Evolutionary conservation across 2,888 invertebrate species (phyloP), one percentile per base, ranked within the genome.

Genomic region (Meteorus cinctellus): DNA sequence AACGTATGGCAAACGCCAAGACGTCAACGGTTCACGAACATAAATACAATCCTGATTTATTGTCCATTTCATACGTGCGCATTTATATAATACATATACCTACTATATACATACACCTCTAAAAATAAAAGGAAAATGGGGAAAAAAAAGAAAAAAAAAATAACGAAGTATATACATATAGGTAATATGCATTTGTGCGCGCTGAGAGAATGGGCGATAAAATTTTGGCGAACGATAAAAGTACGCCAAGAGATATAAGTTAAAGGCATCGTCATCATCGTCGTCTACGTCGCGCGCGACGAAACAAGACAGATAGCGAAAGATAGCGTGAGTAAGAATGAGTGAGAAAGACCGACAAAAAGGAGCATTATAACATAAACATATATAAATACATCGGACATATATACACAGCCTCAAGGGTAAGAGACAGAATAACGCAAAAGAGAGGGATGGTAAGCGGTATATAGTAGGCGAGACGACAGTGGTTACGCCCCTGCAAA

Each of bases 401-500:
- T n/a, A 36, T 65, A 24, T 19, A 65, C n/a, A 65, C 19, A 24
- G 41, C 10, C 19, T 65, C 14, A 48, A 45, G 45, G 67, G 62
- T 31, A 60, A 48, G 45, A 60, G 27, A 67, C 59, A 59, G 24
- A 6, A 34, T 36, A 48, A 72, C 5, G 59, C 34, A 34, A 29
- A 27, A 59, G 67, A 48, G 36, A 66, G 36, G 67, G 59, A 60
- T 36, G 62, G 72, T 72, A 29, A 51, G 63, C 29, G 72, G 80
- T 81, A 78, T 75, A 75, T 75, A 72, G 77, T 65, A 77, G 75
- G 74, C 79, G 76, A 77, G 79, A 79, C 78, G 81, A 79, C 81
- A 82, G 78, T 80, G 86, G 86, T 83, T 87, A 87, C 87, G 88
- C 87, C 88, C 88, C 88, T 88, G 87, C 79, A 84, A 85, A 87